Base-by-base conservation (phyloP, 1,140 invertebrate genomes). In the Ceratoteleas bidentatus region DNA sequence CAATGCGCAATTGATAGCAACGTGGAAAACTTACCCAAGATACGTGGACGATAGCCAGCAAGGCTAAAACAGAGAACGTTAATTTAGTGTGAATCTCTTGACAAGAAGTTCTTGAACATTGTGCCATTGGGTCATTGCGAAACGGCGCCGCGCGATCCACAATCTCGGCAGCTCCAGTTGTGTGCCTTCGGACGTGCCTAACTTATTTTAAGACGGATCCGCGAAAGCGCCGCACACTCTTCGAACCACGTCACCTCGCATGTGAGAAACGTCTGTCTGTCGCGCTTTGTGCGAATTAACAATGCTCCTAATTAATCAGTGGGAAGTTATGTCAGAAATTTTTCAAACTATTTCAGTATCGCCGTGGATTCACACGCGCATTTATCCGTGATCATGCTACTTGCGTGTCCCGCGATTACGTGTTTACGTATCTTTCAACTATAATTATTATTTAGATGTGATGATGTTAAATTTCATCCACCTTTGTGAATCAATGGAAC, bases 321-420 rank as follows among this genome's bases (percentile, higher is more conserved):
- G 86, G 85, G 88, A 89, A 88, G 88, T 90, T 90, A 90, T 90
- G 88, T 90, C 89, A 90, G 86, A 88, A 81, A 87, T 87, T 87
- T 87, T 88, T 88, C 75, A 87, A 87, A 85, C 76, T 87, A 87
- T 86, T 89, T 87, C 79, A 58, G 79, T 85, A 86, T 81, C 72
- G 78, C 79, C 66, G 72, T 80, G 79, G 79, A 78, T 86, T 88
- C 85, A 79, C 88, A 88, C 86, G 86, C 68, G 57, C 50, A 56
- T 81, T 75, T 80, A 72, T 60, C 33, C 65, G 40, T 34, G 54
- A 79, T 70, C 72, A 74, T 61, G 72, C 40, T n/a, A 62, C 53
- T 75, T 72, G 64, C 65, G 74, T 70, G 74, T 73, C 38, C 69
- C 15, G 32, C 56, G 68, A 65, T 83, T 78, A 83, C 75, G 70